phyloP scores from a whole-genome alignment of 1,140 invertebrate species.

The Epicauta chinensis region DNA sequence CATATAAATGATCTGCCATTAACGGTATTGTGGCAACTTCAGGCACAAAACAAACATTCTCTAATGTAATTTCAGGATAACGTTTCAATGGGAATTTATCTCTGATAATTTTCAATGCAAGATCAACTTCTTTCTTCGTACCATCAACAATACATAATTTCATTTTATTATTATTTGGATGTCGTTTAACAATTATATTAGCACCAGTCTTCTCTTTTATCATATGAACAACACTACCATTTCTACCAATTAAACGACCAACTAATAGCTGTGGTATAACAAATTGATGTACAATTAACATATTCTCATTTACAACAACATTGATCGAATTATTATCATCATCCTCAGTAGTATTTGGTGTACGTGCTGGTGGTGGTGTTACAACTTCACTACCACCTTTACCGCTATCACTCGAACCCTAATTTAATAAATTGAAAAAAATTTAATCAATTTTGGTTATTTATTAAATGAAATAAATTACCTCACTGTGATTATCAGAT shows the following conservation, averaged over 20 bases:
- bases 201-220: conserved; percentile 75
- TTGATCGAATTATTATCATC: not conserved
- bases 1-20: conserved; percentile 58
- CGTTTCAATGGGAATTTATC: conserved; percentile 73
- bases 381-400: conserved; percentile 64
- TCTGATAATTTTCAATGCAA: conserved; percentile 74
- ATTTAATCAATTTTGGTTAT: not conserved
- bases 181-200: conserved; percentile 69
- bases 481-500: conserved; percentile 62
- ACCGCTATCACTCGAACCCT: conserved; percentile 69
- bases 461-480: conserved; percentile 34
- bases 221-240: conserved; percentile 72
- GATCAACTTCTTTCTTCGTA: conserved; percentile 64
- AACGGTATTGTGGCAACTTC: conserved; percentile 50
- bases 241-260: conserved; percentile 80
- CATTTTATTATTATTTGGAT: conserved; percentile 59
- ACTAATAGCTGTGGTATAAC: conserved; percentile 72
- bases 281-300: conserved; percentile 62
- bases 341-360: conserved; percentile 19
- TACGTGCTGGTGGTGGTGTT: conserved; percentile 49
- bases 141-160: conserved; percentile 56
- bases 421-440: no score
- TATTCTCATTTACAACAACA: conserved; percentile 6
- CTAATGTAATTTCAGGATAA: conserved; percentile 72
- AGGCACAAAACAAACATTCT: conserved; percentile 62